Conservation (phyloP, 2,113 vertebrate species). For the Gavia stellata region DNA sequence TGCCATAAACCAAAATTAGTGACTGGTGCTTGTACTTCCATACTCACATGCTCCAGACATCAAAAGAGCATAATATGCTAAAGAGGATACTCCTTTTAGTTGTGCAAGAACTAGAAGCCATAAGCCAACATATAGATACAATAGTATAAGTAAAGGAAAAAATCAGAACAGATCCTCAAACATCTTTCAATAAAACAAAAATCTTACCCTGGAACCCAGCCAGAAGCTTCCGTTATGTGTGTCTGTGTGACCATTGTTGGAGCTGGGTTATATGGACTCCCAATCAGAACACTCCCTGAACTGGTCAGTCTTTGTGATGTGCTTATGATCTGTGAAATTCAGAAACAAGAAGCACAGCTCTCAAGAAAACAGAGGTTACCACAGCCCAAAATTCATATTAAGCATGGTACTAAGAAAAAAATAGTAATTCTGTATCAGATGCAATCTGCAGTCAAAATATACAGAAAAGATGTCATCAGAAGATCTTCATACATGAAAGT, state of each 20-base stretch:
- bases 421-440: background rate
- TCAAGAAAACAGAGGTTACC: background rate
- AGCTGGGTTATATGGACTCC: slow-evolving; percentile 76
- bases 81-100: background rate
- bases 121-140: background rate
- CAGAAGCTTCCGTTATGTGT: slow-evolving; percentile 73
- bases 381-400: background rate
- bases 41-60: background rate
- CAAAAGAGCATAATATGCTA: background rate
- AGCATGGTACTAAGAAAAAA: background rate
- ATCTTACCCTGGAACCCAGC: slow-evolving; percentile 82
- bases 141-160: background rate
- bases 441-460: background rate
- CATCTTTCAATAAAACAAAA: background rate
- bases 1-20: background rate
- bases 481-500: background rate
- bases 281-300: slow-evolving; percentile 80
- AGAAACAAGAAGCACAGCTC: background rate
- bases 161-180: background rate
- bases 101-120: background rate
- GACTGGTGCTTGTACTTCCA: background rate
- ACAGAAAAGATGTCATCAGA: background rate
- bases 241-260: slow-evolving; percentile 83
- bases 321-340: slow-evolving; percentile 79
- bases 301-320: slow-evolving; percentile 80